phyloP scores from a whole-genome alignment of 2,888 invertebrate species.

The Drosophila pullipes region DNA sequence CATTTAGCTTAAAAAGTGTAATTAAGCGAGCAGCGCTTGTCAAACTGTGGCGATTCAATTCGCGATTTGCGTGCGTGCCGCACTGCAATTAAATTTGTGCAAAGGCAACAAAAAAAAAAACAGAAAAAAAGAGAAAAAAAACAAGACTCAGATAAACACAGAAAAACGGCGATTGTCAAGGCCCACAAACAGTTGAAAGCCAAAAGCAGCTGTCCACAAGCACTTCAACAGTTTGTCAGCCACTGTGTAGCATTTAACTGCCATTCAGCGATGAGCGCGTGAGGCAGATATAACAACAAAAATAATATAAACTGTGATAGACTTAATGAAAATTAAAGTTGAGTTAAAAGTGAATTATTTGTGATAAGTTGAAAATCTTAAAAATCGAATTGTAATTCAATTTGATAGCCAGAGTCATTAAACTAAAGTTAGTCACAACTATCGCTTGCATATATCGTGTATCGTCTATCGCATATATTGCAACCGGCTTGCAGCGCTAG shows the following conservation, averaged over 20 bases:
- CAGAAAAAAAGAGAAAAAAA: constrained; percentile 10
- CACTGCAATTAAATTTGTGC: constrained; percentile 58
- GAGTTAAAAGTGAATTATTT: background rate
- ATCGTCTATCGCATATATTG: background rate
- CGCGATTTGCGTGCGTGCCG: constrained; percentile 63
- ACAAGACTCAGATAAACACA: background rate
- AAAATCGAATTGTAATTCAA: background rate
- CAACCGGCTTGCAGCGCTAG: constrained; percentile 3
- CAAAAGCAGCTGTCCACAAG: constrained; percentile 23
- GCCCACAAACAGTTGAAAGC: constrained; percentile 36
- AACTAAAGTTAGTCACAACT: background rate
- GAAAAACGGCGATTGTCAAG: constrained; percentile 61
- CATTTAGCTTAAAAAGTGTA: constrained; percentile 51
- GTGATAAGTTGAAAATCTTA: background rate
- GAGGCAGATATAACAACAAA: constrained; percentile 3
- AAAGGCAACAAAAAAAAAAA: constrained; percentile 11
- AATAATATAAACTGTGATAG: background rate
- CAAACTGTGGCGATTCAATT: constrained; percentile 54
- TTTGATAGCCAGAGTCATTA: background rate
- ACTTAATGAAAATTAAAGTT: accelerated
- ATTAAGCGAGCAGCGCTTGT: constrained; percentile 51
- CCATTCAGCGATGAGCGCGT: constrained; percentile 45
- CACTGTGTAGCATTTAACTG: constrained; percentile 25
- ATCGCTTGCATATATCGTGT: background rate
- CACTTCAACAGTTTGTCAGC: constrained; percentile 51